Evolutionary conservation across 64 coral and sea anemone species (phyloP), one percentile per base, ranked within the genome.

Genomic region (Catalaphyllia jardinei): DNA sequence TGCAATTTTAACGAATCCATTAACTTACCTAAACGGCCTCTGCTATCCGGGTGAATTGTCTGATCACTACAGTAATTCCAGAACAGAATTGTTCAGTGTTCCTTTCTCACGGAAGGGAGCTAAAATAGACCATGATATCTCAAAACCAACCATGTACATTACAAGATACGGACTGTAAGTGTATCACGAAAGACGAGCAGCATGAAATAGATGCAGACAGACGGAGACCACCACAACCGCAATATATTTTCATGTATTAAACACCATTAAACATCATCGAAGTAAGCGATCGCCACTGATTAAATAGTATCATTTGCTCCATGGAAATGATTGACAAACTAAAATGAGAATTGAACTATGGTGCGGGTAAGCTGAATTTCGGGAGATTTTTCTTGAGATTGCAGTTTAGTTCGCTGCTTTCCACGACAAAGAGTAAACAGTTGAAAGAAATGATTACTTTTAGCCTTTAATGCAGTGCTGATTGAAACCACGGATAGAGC

Each of bases 221-320:
- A 65, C 17, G 24, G 18, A 65, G 50, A 80, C 78, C 78, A 80
- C 78, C 78, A 61, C 4, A 80, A 61, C 52, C 24, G 52, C 55
- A 80, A 20, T 28, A 29, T 20, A 18, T 1, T 25, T 61, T 2
- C 55, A 12, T 22, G 0, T 25, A 80, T 80, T 33, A 60, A 79
- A 57, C 10, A n/a, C 57, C 42, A 17, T 79, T 79, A 60, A 80
- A 30, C 76, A 55, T 20, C 76, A 52, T 79, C 25, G 24, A 79
- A 55, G 11, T 60, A 28, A 31, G 4, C 28, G 31, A 54, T 80
- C 55, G 25, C 17, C 52, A 31, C 50, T 11, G 11, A 18, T 51
- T 35, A 4, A 51, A 22, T 10, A 15, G 1, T 27, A 69, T 69
- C 10, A 69, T 7, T 4, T 25, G 0, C n/a, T 69, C 4, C 22